phyloP scores from a whole-genome alignment of 2,797 vertebrate genomes.

The Lagodon rhomboides region DNA sequence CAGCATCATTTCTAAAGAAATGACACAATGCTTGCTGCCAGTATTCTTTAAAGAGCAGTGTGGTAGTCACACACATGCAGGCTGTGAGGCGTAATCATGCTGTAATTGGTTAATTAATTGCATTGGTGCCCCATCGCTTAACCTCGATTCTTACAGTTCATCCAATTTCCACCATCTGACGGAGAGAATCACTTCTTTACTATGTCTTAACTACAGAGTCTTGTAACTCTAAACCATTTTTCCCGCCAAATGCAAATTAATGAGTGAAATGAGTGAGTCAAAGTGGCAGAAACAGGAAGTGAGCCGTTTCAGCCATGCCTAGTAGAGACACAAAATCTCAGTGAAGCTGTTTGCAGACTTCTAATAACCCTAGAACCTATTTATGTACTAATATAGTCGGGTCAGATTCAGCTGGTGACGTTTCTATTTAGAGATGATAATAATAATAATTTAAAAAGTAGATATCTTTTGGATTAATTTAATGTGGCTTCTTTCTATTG shows the following conservation, averaged over 20 bases:
- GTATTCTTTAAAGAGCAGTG: neutral
- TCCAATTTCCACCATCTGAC: constrained; percentile 8
- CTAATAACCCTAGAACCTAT: too few species aligned
- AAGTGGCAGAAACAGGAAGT: constrained; percentile 52
- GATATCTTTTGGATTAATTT: neutral
- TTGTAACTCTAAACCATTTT: constrained; percentile 7
- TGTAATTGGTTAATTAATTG: constrained; percentile 34
- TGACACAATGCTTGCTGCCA: neutral
- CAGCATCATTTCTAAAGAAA: neutral
- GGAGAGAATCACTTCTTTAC: neutral
- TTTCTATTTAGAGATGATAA: neutral
- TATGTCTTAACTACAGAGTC: neutral
- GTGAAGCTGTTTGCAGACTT: neutral
- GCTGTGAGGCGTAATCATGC: constrained; percentile 23
- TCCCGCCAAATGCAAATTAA: constrained; percentile 4
- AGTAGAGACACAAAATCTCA: neutral
- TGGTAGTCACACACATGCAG: constrained; percentile 1
- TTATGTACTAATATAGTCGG: too few species aligned
- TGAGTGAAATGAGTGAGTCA: neutral
- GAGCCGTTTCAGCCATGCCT: neutral
- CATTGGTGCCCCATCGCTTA: constrained; percentile 18
- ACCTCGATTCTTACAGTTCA: constrained; percentile 3
- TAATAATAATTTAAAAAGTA: neutral
- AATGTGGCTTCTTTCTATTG: neutral
- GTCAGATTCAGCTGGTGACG: too few species aligned